Percentiles rank a stretch among this genome's conserved stretches.
Evolutionary conservation across 2,888 invertebrate genomes (phyloP).

Genomic region (Drosophila trichaetosa): DNA sequence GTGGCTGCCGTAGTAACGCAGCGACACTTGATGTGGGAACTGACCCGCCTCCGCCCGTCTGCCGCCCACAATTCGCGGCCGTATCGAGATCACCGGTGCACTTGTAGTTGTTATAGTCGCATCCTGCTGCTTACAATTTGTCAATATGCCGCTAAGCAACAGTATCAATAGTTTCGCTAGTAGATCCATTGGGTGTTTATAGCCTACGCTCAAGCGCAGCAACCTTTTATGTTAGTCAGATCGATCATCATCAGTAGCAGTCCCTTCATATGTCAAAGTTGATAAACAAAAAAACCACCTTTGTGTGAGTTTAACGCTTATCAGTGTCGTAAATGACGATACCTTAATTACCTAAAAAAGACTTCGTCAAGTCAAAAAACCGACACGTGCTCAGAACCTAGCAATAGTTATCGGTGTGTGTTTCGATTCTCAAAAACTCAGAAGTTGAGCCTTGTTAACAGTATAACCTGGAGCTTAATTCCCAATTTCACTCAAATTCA

Average conservation of each 20-base stretch:
- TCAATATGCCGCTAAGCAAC: conserved; percentile 10
- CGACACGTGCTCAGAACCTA: conserved; percentile 29
- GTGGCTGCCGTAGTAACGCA: conserved; percentile 65
- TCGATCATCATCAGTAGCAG: conserved; percentile 14
- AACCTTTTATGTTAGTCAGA: conserved; percentile 40
- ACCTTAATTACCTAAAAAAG: conserved; percentile 40
- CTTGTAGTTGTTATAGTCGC: not conserved
- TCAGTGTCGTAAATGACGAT: conserved; percentile 40
- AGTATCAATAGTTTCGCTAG: conserved; percentile 31
- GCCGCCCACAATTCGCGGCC: conserved; percentile 81
- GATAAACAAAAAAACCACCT: not conserved
- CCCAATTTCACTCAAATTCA: not conserved
- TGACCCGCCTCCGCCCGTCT: conserved; percentile 77
- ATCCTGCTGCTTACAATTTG: not conserved
- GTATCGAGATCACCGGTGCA: not conserved
- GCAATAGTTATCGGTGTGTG: not conserved
- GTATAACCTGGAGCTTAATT: not conserved
- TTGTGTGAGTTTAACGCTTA: conserved; percentile 22
- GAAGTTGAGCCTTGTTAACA: not conserved
- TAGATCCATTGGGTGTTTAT: conserved; percentile 33
- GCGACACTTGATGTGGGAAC: conserved; percentile 84
- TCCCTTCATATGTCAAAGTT: conserved; percentile 35
- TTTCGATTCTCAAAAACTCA: not conserved
- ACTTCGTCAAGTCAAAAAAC: not conserved
- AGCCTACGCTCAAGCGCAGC: not conserved